These are phyloP conservation scores for Conger conger DNA, from an alignment of 2,113 vertebrate species.

Conservation along the genomic window DNA sequence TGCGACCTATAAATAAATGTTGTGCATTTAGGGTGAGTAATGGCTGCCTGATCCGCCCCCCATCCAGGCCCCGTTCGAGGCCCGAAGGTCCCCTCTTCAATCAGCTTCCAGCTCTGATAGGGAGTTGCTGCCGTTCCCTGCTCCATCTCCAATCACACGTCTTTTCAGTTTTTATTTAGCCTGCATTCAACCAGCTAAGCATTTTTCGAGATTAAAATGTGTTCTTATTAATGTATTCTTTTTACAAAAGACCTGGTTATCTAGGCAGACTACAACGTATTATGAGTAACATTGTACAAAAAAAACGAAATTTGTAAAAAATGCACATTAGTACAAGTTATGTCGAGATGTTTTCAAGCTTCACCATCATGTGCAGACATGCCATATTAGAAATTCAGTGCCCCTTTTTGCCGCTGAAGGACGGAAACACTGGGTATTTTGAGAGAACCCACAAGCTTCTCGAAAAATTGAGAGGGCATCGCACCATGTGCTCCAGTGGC, in stretches of 20 bases:
- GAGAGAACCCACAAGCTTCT: background rate
- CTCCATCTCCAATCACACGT: background rate
- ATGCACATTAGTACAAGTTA: background rate
- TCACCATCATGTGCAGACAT: background rate
- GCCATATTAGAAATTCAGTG: background rate
- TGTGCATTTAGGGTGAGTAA: constrained; percentile 41
- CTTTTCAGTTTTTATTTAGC: too few species aligned
- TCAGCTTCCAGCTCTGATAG: background rate
- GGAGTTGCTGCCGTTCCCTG: background rate
- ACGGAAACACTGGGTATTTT: background rate
- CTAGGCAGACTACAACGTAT: background rate
- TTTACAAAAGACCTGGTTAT: background rate
- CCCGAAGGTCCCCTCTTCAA: background rate
- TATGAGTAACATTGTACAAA: background rate
- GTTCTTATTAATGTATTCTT: too few species aligned
- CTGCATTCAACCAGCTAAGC: too few species aligned
- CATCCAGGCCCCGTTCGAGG: background rate
- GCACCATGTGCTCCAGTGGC: background rate
- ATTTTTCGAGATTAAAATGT: background rate
- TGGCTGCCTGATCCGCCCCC: constrained; percentile 22
- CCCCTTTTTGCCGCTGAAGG: background rate
- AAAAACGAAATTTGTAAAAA: background rate
- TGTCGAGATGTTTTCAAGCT: background rate
- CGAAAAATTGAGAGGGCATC: background rate
- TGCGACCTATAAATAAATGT: constrained; percentile 43